These are phyloP conservation scores for Silvanus unidentatus DNA, from an alignment of 2,888 invertebrate genomes.

Conservation along the genomic window DNA sequence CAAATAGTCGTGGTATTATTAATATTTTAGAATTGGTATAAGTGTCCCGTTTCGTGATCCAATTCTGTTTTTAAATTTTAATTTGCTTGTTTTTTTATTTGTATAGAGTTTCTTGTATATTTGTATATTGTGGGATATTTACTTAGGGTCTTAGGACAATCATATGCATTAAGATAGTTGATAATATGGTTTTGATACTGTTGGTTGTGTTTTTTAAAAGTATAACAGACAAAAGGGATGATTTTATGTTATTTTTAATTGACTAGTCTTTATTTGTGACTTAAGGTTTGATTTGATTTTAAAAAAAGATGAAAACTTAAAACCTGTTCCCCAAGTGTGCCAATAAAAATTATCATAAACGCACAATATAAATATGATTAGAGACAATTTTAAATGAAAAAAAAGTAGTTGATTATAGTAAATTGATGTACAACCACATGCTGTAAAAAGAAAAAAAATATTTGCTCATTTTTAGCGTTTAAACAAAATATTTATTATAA, in stretches of 20 bases:
- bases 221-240: too few species aligned
- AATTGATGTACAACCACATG: constrained; percentile 4
- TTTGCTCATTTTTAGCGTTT: constrained; percentile 4
- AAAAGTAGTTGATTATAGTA: neutral
- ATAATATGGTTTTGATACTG: too few species aligned
- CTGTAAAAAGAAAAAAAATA: neutral
- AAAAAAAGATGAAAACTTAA: too few species aligned
- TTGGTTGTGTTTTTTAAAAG: too few species aligned
- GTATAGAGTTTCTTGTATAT: too few species aligned
- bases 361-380: constrained; percentile 3
- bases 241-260: too few species aligned
- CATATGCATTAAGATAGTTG: neutral
- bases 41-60: constrained; percentile 9
- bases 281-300: too few species aligned
- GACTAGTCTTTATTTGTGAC: too few species aligned
- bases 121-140: too few species aligned
- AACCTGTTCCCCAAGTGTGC: constrained; percentile 4
- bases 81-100: too few species aligned
- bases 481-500: constrained; percentile 5
- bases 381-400: too few species aligned
- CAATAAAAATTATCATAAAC: constrained; percentile 2
- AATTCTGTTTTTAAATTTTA: neutral
- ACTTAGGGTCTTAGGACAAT: neutral
- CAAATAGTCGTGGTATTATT: constrained; percentile 90
- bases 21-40: constrained; percentile 77